These are phyloP conservation scores for Carposina sasakii DNA, from an alignment of 1,140 invertebrate genomes.

Conservation along the genomic window DNA sequence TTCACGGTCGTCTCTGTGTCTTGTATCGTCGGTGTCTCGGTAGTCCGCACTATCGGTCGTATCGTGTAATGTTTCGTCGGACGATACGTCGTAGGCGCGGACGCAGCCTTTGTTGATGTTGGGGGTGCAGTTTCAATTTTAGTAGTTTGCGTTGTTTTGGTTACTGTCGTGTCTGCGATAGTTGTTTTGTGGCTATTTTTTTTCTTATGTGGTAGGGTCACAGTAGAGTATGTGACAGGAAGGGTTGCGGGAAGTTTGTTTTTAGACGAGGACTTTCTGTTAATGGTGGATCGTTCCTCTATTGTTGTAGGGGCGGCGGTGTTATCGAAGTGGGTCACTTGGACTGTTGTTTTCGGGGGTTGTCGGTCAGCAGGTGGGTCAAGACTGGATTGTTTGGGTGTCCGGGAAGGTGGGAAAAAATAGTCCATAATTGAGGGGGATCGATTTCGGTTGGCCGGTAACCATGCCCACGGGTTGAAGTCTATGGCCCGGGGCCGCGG, in stretches of 20 bases:
- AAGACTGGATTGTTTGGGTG: conserved; percentile 62
- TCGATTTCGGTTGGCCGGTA: conserved; percentile 55
- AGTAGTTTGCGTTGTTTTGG: conserved; percentile 43
- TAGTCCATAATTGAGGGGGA: conserved; percentile 70
- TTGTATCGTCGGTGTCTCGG: conserved; percentile 47
- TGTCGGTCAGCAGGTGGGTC: conserved; percentile 48
- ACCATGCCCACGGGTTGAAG: conserved; percentile 66
- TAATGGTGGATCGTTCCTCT: conserved; percentile 43
- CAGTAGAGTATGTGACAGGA: conserved; percentile 37
- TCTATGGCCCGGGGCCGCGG: conserved; percentile 51
- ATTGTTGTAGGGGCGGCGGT: conserved; percentile 43
- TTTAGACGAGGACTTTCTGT: conserved; percentile 56
- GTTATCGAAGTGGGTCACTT: conserved; percentile 38
- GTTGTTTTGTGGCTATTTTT: conserved; percentile 42
- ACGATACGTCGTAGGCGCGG: conserved; percentile 40
- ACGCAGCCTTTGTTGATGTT: conserved; percentile 35
- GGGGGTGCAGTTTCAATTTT: conserved; percentile 27
- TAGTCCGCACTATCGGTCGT: conserved; percentile 49
- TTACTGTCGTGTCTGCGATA: conserved; percentile 40
- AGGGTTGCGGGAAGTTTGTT: conserved; percentile 60
- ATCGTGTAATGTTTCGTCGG: conserved; percentile 69
- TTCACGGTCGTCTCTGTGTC: conserved; percentile 55
- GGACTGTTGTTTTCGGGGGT: conserved; percentile 38
- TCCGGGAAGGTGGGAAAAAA: conserved; percentile 67
- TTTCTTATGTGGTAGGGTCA: conserved; percentile 52